phyloP scores from a whole-genome alignment of 2,888 invertebrate genomes.

The Trachelus stipa region DNA sequence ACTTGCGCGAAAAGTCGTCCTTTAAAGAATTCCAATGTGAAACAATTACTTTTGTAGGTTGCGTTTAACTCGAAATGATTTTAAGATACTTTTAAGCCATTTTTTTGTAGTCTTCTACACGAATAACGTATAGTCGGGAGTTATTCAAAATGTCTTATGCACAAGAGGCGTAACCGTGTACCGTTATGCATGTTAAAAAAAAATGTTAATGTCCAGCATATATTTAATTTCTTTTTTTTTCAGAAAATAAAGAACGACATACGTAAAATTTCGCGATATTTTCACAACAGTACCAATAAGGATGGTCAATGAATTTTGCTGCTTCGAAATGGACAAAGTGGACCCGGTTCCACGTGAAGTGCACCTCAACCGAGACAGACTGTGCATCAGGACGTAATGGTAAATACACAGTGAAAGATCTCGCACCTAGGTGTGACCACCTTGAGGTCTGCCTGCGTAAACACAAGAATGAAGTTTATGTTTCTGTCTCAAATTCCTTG shows the following conservation, averaged over 20 bases:
- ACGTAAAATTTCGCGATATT: neutral
- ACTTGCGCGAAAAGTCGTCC: neutral
- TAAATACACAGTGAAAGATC: conserved; percentile 62
- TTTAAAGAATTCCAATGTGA: neutral
- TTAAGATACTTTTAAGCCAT: neutral
- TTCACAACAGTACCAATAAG: neutral
- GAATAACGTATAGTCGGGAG: neutral
- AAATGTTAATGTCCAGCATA: neutral
- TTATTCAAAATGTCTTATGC: neutral
- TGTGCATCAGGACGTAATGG: conserved; percentile 61
- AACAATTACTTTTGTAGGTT: neutral
- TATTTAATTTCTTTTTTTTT: neutral
- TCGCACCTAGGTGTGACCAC: conserved; percentile 66
- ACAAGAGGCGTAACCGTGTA: neutral
- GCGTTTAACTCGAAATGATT: neutral
- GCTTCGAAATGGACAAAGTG: neutral
- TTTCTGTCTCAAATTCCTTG: conserved; percentile 65
- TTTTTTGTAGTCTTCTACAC: neutral
- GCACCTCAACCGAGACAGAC: conserved; percentile 56
- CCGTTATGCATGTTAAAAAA: neutral
- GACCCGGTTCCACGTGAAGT: conserved; percentile 27
- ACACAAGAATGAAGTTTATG: conserved; percentile 58
- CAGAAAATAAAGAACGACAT: neutral
- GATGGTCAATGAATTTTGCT: neutral
- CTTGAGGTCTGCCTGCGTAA: conserved; percentile 62